phyloP scores from a whole-genome alignment of 2,113 vertebrate species.

The Microcebus ravelobensis region DNA sequence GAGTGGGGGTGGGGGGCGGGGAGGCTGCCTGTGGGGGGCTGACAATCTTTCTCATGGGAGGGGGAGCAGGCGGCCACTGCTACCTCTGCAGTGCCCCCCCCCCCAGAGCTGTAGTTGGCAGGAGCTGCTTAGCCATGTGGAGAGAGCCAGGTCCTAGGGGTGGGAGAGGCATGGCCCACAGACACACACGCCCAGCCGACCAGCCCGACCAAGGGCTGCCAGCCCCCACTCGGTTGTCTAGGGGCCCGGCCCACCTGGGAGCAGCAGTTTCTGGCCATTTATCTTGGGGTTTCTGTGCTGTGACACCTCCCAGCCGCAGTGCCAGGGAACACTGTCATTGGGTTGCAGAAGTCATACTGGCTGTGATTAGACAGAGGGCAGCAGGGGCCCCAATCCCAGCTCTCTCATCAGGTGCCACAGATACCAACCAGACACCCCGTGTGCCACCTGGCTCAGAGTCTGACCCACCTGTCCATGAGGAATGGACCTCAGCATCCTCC shows the following conservation, averaged over 20 bases:
- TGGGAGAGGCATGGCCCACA: neutral
- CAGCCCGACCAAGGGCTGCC: neutral
- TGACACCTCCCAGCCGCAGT: neutral
- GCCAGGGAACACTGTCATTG: neutral
- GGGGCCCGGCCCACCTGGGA: neutral
- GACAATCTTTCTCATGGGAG: slow-evolving; percentile 51
- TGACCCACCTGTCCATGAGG: neutral
- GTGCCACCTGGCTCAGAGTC: neutral
- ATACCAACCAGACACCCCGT: neutral
- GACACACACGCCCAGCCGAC: neutral
- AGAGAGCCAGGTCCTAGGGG: neutral
- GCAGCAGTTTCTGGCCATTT: slow-evolving; percentile 43
- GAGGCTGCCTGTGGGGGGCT: neutral
- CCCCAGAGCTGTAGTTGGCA: neutral
- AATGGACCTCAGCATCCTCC: neutral
- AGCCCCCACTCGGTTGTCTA: neutral
- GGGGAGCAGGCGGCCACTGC: neutral
- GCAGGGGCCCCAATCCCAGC: neutral
- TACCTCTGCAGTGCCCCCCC: neutral
- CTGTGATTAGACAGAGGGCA: neutral
- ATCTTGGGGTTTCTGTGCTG: slow-evolving; percentile 15
- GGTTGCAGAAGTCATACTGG: neutral
- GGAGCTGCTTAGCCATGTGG: neutral
- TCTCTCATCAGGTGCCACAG: neutral
- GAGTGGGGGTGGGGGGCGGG: slow-evolving; percentile 37